Evolutionary conservation across 2,888 invertebrate species (phyloP).

Genomic region (Andrena bucephala): DNA sequence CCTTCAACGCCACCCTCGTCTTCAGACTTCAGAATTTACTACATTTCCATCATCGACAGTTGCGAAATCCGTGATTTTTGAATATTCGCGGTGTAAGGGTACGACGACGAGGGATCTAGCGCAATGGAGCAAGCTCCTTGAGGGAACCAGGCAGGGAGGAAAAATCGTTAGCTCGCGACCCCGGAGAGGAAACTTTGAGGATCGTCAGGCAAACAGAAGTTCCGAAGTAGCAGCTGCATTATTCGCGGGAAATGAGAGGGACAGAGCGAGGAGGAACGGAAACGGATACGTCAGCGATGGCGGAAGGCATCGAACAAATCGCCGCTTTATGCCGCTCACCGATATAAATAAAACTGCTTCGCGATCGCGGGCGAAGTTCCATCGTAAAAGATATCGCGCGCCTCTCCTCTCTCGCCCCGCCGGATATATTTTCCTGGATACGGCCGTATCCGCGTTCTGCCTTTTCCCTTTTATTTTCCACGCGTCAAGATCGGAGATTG

Average conservation of each 20-base stretch:
- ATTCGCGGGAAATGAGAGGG: conserved; percentile 36
- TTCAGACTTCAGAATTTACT: too few species aligned
- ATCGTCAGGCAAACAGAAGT: conserved; percentile 37
- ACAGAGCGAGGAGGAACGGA: conserved; percentile 18
- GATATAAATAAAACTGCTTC: conserved; percentile 62
- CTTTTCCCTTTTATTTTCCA: conserved; percentile 3
- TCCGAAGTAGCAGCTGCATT: conserved; percentile 37
- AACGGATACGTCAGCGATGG: conserved; percentile 42
- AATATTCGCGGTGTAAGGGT: too few species aligned
- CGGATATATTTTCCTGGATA: conserved; percentile 47
- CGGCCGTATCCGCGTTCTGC: conserved; percentile 12
- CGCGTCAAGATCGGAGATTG: conserved; percentile 7
- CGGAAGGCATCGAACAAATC: conserved; percentile 48
- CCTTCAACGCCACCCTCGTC: too few species aligned
- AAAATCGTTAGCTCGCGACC: conserved; percentile 19
- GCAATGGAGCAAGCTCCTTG: background rate
- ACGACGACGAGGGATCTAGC: too few species aligned
- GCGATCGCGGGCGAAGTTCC: conserved; percentile 41
- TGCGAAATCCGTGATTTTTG: too few species aligned
- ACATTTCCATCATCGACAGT: too few species aligned
- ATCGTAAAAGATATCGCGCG: conserved; percentile 48
- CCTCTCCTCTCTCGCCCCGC: conserved; percentile 10
- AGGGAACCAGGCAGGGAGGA: background rate
- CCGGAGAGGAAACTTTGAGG: background rate
- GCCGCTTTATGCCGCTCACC: conserved; percentile 40